Base-by-base conservation (phyloP, 2,797 vertebrate genomes). In the Anguilla pacifica region DNA sequence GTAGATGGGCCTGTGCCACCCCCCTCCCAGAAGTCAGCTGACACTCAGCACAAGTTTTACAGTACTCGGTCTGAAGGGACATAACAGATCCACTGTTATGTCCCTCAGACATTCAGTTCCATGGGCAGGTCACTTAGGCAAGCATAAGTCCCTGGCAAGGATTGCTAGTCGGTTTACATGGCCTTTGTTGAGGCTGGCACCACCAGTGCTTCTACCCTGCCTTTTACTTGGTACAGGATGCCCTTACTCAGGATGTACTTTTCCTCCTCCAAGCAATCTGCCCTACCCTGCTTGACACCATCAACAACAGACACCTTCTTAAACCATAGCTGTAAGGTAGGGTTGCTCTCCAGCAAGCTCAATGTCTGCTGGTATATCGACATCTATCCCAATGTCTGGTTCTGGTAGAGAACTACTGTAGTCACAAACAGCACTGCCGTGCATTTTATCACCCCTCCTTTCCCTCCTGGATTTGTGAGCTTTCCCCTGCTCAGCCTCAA, bases 301-400 rank as follows among this genome's bases (percentile, higher is more conserved):
- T 87, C 81, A 7, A 79, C 67, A n/a, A 82, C 88, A 25, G 81
- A 84, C 4, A 70, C 87, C 0, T 89, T 88, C 85, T 67, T 39
- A 15, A 88, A 88, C 88, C 89, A 90, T 5, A 11, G 43, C 81
- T 88, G 61, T 59, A 89, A 25, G 13, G 84, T 90, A 43, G 39
- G 13, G 31, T 88, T 19, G 9, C 22, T 70, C 53, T 7, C 43
- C 57, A 87, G 86, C 49, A 86, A 4, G 28, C 79, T 22, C 43
- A 74, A 88, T 86, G 6, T 85, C 46, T 35, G 31, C n/a, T 10
- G 81, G 81, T 19, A 89, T 88, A 0, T 57, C 31, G 31, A 31
- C 31, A 31, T 31, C 31, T 31, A 35, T 35, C 35, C 35, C 35
- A 35, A 35, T 31, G 31, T 31, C 31, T 31, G 31, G 31, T 31